Evolutionary conservation across 2,888 invertebrate genomes (phyloP), one percentile per base, ranked within the genome.

Genomic region (Allacma fusca): DNA sequence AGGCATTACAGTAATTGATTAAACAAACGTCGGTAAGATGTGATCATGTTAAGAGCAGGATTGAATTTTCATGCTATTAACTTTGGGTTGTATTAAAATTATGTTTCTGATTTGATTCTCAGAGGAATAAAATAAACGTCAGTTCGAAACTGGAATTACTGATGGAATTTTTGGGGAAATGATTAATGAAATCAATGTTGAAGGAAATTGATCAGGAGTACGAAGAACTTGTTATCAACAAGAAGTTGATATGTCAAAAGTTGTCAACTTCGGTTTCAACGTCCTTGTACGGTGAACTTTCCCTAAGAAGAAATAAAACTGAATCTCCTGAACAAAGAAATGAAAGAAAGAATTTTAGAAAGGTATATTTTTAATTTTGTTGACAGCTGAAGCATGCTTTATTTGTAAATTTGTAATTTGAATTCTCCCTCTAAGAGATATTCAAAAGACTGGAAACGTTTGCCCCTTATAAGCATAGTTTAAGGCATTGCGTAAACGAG

Each of bases 1-100:
- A 95, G 94, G 88, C 98, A 98, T 0, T n/a, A n/a, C n/a, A n/a
- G n/a, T 94, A 93, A 86, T 85, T 95, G 26, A 96, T 97, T 73
- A 82, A 76, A 68, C 94, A 94, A 85, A 85, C 86, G n/a, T 91
- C 91, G 62, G 78, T 78, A 59, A 57, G 26, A 21, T 0, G n/a
- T n/a, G n/a, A n/a, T n/a, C n/a, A n/a, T n/a, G n/a, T n/a, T n/a
- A n/a, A n/a, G n/a, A n/a, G n/a, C n/a, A n/a, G n/a, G n/a, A n/a
- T n/a, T n/a, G n/a, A n/a, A n/a, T n/a, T n/a, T n/a, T n/a, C n/a
- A n/a, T n/a, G n/a, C n/a, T n/a, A n/a, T n/a, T n/a, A n/a, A n/a
- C n/a, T n/a, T n/a, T n/a, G n/a, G n/a, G 59, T 59, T 12, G 19
- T 50, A n/a, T 34, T 57, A 28, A 29, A 19, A 23, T 77, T 75